Base-by-base conservation (phyloP, 2,888 invertebrate genomes). In the Ichneumoninae sp. region DNA sequence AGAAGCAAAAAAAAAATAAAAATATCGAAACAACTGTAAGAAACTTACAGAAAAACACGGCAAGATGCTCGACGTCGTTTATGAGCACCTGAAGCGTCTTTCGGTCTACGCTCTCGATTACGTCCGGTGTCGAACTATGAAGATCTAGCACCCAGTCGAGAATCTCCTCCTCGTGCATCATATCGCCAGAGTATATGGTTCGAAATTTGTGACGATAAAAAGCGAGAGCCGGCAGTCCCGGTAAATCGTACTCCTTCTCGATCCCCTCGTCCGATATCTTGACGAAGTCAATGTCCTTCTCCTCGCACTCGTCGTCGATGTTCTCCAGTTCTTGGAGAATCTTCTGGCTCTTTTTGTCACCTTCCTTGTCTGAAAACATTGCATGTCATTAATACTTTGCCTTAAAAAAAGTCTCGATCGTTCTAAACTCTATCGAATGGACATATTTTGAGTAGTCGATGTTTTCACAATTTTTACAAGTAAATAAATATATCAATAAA, bases 221-320 rank as follows among this genome's bases (percentile, higher is more conserved):
- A 36, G 97, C 97, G 80, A 98, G 94, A 30, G 98, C 96, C 86
- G 98, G 98, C 79, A 98, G 94, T 16, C 96, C 95, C 26, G 97
- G 95, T 26, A 98, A 95, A 93, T 98, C 98, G 92, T 98, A 98
- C 94, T 98, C 98, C 91, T 97, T 97, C 85, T 97, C 96, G 81
- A 98, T 96, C 66, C 97, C 97, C 40, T 97, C 97, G 91, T 98
- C 98, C 8, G 98, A 98, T 87, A 98, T 98, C 94, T 98, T 98
- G 0, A 98, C 97, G 92, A 98, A 98, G 93, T 98, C 97, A 87
- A 98, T 98, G 89, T 98, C 96, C 93, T 98, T 97, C 91, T 98
- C 97, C 94, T 98, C 98, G 91, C 98, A 98, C 92, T 98, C 98
- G 89, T 98, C 98, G 91, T 98, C 98, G 89, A 98, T 98, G 91